These are phyloP conservation scores for Ceratothoa steindachneri DNA, from an alignment of 2,888 invertebrate genomes.

Conservation along the genomic window DNA sequence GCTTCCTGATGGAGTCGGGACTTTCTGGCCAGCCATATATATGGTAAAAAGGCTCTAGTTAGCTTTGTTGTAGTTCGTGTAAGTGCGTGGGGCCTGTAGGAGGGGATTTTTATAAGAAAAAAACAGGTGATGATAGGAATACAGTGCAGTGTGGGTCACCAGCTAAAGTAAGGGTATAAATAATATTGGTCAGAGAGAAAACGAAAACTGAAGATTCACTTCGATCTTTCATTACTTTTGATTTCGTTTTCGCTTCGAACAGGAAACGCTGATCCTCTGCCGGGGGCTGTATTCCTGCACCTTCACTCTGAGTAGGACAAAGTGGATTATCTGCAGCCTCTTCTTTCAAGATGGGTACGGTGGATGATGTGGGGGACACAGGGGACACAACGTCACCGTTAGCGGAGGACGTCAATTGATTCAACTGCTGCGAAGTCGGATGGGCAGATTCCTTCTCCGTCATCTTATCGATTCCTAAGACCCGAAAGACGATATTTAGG, in stretches of 20 bases:
- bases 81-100: too few species aligned
- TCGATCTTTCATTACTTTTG: neutral
- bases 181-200: too few species aligned
- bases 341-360: conserved; percentile 10
- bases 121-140: too few species aligned
- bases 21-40: too few species aligned
- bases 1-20: too few species aligned
- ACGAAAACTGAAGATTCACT: too few species aligned
- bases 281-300: conserved; percentile 35
- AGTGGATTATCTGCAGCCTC: neutral
- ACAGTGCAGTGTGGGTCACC: too few species aligned
- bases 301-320: conserved; percentile 4
- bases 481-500: too few species aligned
- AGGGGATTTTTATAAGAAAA: too few species aligned
- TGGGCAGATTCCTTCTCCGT: conserved; percentile 92
- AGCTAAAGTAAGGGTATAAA: too few species aligned
- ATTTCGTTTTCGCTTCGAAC: neutral
- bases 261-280: neutral
- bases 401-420: conserved; percentile 50
- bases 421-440: conserved; percentile 57
- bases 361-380: conserved; percentile 16
- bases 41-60: too few species aligned
- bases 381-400: conserved; percentile 32
- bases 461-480: conserved; percentile 79
- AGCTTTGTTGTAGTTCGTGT: too few species aligned